Conservation (phyloP, 2,797 vertebrate species). For the Esox masquinongy region DNA sequence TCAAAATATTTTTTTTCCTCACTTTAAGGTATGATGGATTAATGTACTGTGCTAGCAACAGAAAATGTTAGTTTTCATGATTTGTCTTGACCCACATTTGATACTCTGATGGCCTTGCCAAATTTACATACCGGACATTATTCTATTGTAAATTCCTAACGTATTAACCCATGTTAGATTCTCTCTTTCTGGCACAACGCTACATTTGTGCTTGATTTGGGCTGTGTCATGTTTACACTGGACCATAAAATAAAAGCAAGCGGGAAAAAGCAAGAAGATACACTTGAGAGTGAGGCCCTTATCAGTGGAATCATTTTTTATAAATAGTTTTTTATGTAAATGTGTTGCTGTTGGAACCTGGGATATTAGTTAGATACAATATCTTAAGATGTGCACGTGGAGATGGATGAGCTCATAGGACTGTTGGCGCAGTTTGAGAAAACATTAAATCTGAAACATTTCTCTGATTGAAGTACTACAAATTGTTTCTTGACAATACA, state of each 20-base stretch:
- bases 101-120: no score
- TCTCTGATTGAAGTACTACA: not conserved
- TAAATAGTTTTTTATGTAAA: conserved; percentile 47
- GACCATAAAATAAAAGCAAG: conserved; percentile 61
- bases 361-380: not conserved
- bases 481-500: not conserved
- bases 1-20: no score
- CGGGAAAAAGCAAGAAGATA: conserved; percentile 40
- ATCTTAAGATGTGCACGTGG: conserved; percentile 26
- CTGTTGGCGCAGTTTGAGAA: conserved; percentile 2
- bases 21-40: no score
- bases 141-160: no score
- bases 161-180: not conserved
- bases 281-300: conserved; percentile 25
- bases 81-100: no score
- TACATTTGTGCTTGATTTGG: conserved; percentile 33
- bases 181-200: conserved; percentile 28
- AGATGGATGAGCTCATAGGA: conserved; percentile 19
- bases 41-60: no score
- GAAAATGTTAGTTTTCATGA: no score
- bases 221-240: conserved; percentile 47
- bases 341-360: conserved; percentile 52
- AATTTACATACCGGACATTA: no score
- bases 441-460: not conserved
- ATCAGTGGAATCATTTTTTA: conserved; percentile 54